These are phyloP conservation scores for Melierax canorus DNA, from an alignment of 2,113 vertebrate species.

Conservation along the genomic window DNA sequence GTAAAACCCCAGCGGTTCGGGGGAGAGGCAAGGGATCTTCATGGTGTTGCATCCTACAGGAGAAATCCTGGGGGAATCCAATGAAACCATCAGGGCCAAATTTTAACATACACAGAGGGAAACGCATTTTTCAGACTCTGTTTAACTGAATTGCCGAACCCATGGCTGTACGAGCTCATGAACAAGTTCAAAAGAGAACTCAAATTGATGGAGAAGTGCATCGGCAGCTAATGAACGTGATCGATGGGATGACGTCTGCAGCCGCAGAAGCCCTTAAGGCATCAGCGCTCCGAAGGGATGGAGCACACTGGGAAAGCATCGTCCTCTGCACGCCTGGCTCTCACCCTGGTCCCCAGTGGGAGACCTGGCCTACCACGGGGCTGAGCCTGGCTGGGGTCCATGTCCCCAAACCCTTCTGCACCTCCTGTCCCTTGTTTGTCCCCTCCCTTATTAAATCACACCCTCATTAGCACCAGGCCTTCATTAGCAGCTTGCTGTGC, in stretches of 20 bases:
- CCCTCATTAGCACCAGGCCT: neutral
- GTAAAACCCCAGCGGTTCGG: accelerated
- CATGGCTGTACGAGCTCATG: neutral
- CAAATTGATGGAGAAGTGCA: accelerated
- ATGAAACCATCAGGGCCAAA: neutral
- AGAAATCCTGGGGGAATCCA: neutral
- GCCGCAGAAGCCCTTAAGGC: neutral
- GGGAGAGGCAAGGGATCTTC: neutral
- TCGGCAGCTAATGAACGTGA: accelerated
- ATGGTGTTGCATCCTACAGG: neutral
- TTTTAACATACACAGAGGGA: neutral
- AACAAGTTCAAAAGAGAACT: neutral
- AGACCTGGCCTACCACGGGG: neutral
- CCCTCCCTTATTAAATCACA: neutral
- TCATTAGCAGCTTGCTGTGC: neutral
- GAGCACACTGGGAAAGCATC: neutral
- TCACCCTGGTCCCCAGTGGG: accelerated
- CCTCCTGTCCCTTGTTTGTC: accelerated
- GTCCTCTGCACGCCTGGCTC: accelerated
- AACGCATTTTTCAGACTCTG: neutral
- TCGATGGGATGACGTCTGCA: neutral
- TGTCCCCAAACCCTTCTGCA: accelerated
- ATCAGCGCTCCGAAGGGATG: accelerated
- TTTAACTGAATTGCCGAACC: neutral
- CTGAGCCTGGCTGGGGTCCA: neutral